phyloP scores from a whole-genome alignment of 2,113 vertebrate species.

The Heterotis niloticus region DNA sequence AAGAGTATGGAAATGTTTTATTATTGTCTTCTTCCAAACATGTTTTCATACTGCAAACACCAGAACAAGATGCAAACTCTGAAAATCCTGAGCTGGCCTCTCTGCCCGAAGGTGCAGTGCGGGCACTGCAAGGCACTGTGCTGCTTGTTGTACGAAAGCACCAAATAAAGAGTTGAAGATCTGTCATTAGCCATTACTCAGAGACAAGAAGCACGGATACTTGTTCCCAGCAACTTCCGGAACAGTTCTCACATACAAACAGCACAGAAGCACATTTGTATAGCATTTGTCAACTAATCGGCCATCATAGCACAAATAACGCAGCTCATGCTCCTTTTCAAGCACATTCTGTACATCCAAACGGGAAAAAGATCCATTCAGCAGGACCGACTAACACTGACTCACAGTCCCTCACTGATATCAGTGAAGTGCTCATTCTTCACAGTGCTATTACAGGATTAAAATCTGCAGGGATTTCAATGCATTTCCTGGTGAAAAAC shows the following conservation, averaged over 20 bases:
- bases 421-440: neutral
- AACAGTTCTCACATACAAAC: neutral
- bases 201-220: constrained; percentile 12
- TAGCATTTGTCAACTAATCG: neutral
- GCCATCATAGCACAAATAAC: neutral
- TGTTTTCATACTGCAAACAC: too few species aligned
- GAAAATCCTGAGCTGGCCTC: too few species aligned
- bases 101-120: neutral
- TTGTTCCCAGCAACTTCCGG: neutral
- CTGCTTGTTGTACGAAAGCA: too few species aligned
- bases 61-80: too few species aligned
- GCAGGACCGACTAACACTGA: neutral
- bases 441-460: neutral
- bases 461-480: neutral
- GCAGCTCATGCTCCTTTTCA: neutral
- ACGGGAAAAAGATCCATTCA: constrained; percentile 4
- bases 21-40: too few species aligned
- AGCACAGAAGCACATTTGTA: neutral
- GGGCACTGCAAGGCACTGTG: too few species aligned
- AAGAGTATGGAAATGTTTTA: too few species aligned
- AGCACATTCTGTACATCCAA: neutral
- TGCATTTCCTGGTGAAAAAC: neutral
- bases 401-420: neutral
- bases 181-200: neutral
- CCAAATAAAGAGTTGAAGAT: neutral